phyloP scores from a whole-genome alignment of 2,113 vertebrate species.

The Calidris pugnax region DNA sequence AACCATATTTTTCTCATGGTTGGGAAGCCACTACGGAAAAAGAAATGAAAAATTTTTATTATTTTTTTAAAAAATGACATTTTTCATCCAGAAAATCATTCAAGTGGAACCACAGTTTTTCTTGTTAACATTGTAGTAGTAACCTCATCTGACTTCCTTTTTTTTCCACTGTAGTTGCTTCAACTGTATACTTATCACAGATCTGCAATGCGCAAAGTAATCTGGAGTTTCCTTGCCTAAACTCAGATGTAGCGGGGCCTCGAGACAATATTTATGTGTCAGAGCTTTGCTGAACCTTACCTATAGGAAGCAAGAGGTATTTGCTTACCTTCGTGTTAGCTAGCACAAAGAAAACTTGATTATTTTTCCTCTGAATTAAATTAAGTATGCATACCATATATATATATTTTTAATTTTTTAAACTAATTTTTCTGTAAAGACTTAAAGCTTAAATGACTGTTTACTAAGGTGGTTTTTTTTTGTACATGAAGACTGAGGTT shows the following conservation, averaged over 20 bases:
- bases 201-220: neutral
- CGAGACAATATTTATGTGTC: neutral
- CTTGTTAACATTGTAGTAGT: neutral
- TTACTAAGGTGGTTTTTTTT: neutral
- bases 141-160: neutral
- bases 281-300: neutral
- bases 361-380: neutral
- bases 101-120: neutral
- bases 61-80: neutral
- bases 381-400: neutral
- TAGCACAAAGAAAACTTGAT: neutral
- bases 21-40: neutral
- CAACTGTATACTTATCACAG: neutral
- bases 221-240: neutral
- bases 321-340: neutral
- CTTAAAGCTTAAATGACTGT: neutral
- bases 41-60: neutral
- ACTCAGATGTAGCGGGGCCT: neutral
- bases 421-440: neutral
- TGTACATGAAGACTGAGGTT: neutral
- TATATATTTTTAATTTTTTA: neutral
- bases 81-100: neutral
- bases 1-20: neutral
- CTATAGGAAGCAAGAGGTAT: neutral
- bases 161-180: neutral